Conservation (phyloP, 2,797 vertebrate species). For the Emydoidea blandingii region DNA sequence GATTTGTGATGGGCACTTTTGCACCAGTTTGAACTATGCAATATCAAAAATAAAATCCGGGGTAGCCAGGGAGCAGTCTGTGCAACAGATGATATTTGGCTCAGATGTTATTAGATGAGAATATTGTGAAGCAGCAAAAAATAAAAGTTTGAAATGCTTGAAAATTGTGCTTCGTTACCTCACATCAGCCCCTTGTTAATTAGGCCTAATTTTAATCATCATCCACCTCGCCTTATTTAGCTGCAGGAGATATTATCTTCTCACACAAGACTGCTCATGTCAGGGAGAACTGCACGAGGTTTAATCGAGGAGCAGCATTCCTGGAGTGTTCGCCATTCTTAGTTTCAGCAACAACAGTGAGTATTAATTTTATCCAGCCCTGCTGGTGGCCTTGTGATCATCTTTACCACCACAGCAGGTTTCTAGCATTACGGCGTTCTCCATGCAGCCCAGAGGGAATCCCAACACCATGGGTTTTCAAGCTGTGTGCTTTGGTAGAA, state of each 20-base stretch:
- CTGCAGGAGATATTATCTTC: neutral
- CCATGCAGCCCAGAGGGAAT: neutral
- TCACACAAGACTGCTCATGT: neutral
- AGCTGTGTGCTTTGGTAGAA: neutral
- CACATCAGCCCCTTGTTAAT: neutral
- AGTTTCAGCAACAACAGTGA: neutral
- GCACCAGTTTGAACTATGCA: conserved; percentile 5
- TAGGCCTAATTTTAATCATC: conserved; percentile 37
- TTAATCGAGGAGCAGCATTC: conserved; percentile 7
- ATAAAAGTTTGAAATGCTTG: neutral
- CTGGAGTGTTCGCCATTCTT: conserved; percentile 33
- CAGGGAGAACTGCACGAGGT: neutral
- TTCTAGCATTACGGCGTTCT: neutral
- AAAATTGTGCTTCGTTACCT: neutral
- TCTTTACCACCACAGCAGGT: fast-evolving
- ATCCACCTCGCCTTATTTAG: neutral
- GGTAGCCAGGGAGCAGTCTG: neutral
- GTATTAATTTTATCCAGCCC: neutral
- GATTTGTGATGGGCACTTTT: neutral
- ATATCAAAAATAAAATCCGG: neutral
- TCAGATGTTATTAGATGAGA: fast-evolving
- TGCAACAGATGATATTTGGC: neutral
- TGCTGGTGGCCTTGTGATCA: neutral
- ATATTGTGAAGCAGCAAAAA: neutral
- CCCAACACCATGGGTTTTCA: neutral